Evolutionary conservation across 2,888 invertebrate genomes (phyloP).

Genomic region (Erannis defoliaria): DNA sequence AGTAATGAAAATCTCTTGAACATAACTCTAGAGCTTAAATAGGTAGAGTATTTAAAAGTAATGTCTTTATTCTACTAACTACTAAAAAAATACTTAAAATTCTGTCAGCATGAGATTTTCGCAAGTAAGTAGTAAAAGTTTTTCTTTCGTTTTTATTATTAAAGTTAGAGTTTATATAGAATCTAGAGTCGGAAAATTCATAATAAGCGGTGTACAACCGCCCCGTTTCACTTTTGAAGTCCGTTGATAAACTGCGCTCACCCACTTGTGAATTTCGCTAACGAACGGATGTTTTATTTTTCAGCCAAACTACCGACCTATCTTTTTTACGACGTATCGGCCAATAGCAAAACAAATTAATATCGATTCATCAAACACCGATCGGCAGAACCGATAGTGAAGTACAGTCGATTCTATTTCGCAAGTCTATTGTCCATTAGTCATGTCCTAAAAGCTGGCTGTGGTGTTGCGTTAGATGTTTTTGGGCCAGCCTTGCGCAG

Average conservation of each 20-base stretch:
- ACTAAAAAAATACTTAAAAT: too few relatives aligned
- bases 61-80: too few relatives aligned
- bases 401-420: conserved; percentile 59
- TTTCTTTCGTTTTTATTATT: too few relatives aligned
- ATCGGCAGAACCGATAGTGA: conserved; percentile 13
- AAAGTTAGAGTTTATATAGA: too few relatives aligned
- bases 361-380: conserved; percentile 21
- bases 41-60: not conserved
- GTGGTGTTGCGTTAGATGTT: conserved; percentile 69
- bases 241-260: conserved; percentile 20
- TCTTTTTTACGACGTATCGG: conserved; percentile 38
- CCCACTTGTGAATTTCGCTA: conserved; percentile 29
- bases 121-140: too few relatives aligned
- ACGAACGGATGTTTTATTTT: conserved; percentile 34
- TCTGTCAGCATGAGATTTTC: too few relatives aligned
- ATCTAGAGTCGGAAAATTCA: too few relatives aligned
- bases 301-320: conserved; percentile 31
- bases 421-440: conserved; percentile 76
- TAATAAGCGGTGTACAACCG: not conserved
- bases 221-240: conserved; percentile 22
- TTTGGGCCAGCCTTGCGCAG: conserved; percentile 70
- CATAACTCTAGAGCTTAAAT: not conserved
- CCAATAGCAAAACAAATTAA: conserved; percentile 26
- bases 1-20: not conserved
- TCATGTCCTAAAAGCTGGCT: conserved; percentile 75